Base-by-base conservation (phyloP, 2,888 invertebrate species). In the Clistopyga incitator region DNA sequence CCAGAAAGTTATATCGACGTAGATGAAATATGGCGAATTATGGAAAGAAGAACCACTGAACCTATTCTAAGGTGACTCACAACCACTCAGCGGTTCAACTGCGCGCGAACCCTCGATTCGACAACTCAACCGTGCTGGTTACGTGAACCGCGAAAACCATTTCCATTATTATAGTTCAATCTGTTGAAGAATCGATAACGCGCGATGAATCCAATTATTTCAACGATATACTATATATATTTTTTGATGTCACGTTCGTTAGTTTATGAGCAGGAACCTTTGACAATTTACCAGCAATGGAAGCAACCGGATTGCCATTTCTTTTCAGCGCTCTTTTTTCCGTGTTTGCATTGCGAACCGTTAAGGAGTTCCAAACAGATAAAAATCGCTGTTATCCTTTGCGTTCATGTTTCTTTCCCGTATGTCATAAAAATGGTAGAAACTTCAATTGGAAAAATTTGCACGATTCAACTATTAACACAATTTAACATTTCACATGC, bases 91-190 rank as follows among this genome's bases (percentile, higher is more conserved):
- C 86, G 88, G 90, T 87, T 90, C 89, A 90, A 90, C 90, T 90
- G 88, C 87, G 90, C 90, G 90, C 88, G 88, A 90, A 89, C 89
- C 89, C 89, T 90, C 89, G 88, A 90, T 89, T 89, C 91, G 86
- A 90, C 90, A 90, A 89, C 87, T 90, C 88, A 87, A 88, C 88
- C 89, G 88, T 86, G 86, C 88, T 90, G 87, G 90, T 92, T 90
- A 91, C 89, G 90, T 89, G 91, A 89, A 91, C 91, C 90, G 90
- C 91, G 90, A 90, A 90, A 92, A 91, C 91, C 89, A 88, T 89
- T 90, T 90, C 89, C 89, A 90, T 90, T 88, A 90, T 89, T 88
- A 88, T 86, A 87, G 87, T 88, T 88, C 87, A 89, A 88, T 90
- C 88, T 87, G 83, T 81, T 87, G 85, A 88, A 84, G 85, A 89